Evolutionary conservation across 2,797 vertebrate species (phyloP).

Genomic region (Dermochelys coriacea): DNA sequence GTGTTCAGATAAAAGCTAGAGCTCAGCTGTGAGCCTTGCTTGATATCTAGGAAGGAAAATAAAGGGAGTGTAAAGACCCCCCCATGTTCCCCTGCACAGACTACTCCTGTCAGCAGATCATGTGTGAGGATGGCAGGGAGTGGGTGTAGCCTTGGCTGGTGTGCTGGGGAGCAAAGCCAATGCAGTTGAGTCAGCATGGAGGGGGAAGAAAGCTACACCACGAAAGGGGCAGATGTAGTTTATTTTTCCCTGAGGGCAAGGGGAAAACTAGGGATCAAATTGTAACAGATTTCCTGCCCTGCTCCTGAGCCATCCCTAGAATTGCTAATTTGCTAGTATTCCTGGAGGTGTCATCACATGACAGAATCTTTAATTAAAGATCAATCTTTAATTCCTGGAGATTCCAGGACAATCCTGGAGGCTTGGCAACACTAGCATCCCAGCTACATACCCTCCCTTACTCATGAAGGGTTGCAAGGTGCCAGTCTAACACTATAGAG

Average conservation of each 20-base stretch:
- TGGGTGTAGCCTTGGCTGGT: neutral
- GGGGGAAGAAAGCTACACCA: neutral
- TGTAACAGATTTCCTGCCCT: neutral
- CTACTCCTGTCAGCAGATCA: neutral
- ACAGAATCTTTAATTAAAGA: too few species aligned
- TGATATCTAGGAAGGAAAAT: neutral
- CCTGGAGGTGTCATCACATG: too few species aligned
- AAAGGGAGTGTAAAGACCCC: neutral
- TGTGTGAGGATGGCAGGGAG: neutral
- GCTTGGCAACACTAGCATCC: too few species aligned
- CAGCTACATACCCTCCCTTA: neutral
- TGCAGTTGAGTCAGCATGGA: neutral
- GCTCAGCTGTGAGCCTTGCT: neutral
- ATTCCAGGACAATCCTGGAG: too few species aligned
- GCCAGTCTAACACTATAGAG: neutral
- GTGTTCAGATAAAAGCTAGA: neutral
- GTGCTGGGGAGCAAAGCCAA: neutral
- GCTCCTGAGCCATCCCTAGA: neutral
- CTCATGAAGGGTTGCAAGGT: neutral
- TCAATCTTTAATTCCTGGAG: too few species aligned
- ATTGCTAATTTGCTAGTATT: too few species aligned
- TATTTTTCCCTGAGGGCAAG: neutral
- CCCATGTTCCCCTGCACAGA: neutral
- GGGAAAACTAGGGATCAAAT: neutral
- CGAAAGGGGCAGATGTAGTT: rapidly evolving